Evolutionary conservation across 2,113 vertebrate species (phyloP).

Genomic region (Paradoxurus hermaphroditus): DNA sequence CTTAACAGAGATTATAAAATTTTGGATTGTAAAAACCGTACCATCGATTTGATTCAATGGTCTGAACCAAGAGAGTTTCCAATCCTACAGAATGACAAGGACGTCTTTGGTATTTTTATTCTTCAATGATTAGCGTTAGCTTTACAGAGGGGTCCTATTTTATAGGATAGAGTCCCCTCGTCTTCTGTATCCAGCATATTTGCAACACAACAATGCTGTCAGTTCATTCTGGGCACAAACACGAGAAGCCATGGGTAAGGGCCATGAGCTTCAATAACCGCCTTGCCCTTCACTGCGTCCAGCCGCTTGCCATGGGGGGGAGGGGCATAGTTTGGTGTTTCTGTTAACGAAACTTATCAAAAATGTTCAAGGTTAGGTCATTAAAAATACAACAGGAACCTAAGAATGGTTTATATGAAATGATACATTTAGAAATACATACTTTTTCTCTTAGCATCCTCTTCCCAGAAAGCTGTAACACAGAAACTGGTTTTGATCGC

Average conservation of each 20-base stretch:
- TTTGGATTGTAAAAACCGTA: not conserved
- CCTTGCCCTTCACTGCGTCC: not conserved
- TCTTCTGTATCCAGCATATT: not conserved
- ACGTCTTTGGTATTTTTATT: not conserved
- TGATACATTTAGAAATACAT: not conserved
- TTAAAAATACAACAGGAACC: not conserved
- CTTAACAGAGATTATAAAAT: not conserved
- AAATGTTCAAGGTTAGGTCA: not conserved
- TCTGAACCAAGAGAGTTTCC: constrained; percentile 11
- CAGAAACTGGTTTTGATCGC: not conserved
- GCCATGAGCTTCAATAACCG: not conserved
- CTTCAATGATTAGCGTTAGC: not conserved
- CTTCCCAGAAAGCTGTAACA: not conserved
- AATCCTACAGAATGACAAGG: not conserved
- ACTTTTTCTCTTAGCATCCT: not conserved
- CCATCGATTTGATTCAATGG: not conserved
- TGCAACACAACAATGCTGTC: not conserved
- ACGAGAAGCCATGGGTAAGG: not conserved
- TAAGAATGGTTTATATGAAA: not conserved
- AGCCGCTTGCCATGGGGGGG: not conserved
- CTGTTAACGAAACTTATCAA: not conserved
- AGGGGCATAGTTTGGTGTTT: not conserved
- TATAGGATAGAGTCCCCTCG: not conserved
- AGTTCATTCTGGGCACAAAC: not conserved
- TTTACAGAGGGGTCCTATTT: not conserved